A percentile compares a stretch with the other conserved stretches of the same genome.
Evolutionary conservation across 2,113 vertebrate species (phyloP).

Genomic region (Mesoclemmys tuberculata): DNA sequence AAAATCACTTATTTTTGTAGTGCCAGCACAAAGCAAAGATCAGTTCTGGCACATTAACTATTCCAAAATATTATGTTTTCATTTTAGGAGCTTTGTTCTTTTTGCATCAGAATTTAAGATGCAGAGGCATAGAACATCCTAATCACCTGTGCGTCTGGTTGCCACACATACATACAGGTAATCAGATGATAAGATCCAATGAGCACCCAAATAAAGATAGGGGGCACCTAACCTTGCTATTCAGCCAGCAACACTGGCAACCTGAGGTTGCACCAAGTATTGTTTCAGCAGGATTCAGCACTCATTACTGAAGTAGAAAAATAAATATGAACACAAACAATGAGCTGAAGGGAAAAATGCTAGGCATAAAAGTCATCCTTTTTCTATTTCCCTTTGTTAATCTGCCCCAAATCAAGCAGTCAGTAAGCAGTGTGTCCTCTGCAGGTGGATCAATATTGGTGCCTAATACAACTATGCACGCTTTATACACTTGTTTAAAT

Average conservation of each 20-base stretch:
- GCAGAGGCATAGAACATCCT: rapidly evolving
- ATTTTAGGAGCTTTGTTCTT: background rate
- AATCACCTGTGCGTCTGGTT: background rate
- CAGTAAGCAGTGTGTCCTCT: background rate
- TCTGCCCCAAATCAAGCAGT: background rate
- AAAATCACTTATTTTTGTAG: background rate
- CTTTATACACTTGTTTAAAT: background rate
- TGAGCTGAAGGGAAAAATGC: background rate
- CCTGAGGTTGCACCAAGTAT: background rate
- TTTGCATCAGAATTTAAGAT: background rate
- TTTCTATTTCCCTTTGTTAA: background rate
- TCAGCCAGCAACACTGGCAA: background rate
- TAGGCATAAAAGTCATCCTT: background rate
- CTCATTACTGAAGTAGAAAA: background rate
- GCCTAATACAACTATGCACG: background rate
- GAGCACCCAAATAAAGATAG: background rate
- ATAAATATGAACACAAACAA: background rate
- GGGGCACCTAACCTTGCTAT: background rate
- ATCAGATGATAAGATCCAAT: background rate
- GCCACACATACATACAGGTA: rapidly evolving
- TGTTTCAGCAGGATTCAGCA: background rate
- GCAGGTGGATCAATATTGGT: background rate
- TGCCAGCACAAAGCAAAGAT: background rate
- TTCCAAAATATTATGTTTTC: background rate
- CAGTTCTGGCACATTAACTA: background rate